A percentile compares a stretch with the other conserved stretches of the same genome.
These are phyloP conservation scores for Vesta saturnalis DNA, from an alignment of 2,888 invertebrate species.

Conservation along the genomic window DNA sequence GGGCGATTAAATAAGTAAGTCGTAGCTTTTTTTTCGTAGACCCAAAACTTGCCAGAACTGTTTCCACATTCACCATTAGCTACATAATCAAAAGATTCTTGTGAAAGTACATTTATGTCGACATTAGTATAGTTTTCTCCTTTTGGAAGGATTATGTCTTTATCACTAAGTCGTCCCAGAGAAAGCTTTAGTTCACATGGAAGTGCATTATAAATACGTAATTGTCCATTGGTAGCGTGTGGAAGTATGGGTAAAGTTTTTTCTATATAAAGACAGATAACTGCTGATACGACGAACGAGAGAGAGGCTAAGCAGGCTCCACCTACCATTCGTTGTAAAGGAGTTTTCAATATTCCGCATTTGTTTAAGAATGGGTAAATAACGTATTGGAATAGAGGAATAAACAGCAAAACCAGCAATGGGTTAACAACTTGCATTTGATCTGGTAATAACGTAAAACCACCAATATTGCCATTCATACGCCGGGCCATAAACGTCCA, in stretches of 20 bases:
- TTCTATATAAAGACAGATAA: conserved; percentile 82
- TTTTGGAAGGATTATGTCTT: too few species aligned
- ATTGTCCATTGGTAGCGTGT: conserved; percentile 67
- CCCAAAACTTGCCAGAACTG: neutral
- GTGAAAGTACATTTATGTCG: too few species aligned
- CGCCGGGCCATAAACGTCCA: conserved; percentile 90
- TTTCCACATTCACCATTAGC: too few species aligned
- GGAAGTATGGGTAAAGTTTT: conserved; percentile 73
- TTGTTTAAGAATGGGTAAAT: conserved; percentile 84
- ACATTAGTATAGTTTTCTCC: too few species aligned
- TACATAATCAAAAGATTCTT: too few species aligned
- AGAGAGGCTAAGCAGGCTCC: conserved; percentile 88
- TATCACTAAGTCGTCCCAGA: neutral
- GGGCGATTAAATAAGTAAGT: too few species aligned
- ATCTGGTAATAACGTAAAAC: too few species aligned
- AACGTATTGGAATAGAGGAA: conserved; percentile 82
- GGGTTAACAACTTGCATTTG: too few species aligned
- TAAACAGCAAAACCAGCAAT: conserved; percentile 81
- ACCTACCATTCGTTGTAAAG: conserved; percentile 85
- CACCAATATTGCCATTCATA: conserved; percentile 84
- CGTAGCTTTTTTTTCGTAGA: conserved; percentile 30
- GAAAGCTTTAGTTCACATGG: conserved; percentile 63
- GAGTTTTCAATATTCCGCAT: conserved; percentile 73
- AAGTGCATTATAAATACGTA: too few species aligned
- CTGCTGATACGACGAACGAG: conserved; percentile 88